These are phyloP conservation scores for Stercorarius parasiticus DNA, from an alignment of 2,113 vertebrate genomes.

Conservation along the genomic window DNA sequence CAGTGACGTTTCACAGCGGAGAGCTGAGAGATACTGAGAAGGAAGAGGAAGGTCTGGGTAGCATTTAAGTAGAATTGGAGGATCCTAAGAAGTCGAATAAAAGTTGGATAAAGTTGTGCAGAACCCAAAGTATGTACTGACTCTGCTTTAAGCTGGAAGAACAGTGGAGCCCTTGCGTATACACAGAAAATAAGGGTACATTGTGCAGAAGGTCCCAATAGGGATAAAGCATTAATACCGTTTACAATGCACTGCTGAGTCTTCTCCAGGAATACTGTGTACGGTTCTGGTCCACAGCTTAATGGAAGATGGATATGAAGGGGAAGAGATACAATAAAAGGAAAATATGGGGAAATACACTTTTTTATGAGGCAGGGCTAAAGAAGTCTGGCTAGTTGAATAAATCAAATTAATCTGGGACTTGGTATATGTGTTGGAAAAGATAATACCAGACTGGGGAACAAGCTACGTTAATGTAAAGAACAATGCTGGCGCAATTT, in stretches of 20 bases:
- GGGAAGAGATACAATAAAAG: background rate
- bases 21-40: background rate
- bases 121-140: background rate
- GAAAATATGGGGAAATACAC: background rate
- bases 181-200: background rate
- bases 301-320: background rate
- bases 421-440: background rate
- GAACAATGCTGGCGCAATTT: background rate
- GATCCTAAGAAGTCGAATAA: background rate
- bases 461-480: background rate
- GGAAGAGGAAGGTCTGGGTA: background rate
- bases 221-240: background rate
- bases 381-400: background rate
- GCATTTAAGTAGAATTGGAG: background rate
- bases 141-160: background rate
- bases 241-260: background rate
- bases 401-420: background rate
- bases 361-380: background rate
- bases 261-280: background rate
- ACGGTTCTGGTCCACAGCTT: background rate
- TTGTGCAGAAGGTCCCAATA: background rate
- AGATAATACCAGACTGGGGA: background rate
- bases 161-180: background rate
- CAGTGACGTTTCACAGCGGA: fast-evolving
- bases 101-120: background rate